Evolutionary conservation across 2,888 invertebrate species (phyloP).

Genomic region (Aproaerema taeniolella): DNA sequence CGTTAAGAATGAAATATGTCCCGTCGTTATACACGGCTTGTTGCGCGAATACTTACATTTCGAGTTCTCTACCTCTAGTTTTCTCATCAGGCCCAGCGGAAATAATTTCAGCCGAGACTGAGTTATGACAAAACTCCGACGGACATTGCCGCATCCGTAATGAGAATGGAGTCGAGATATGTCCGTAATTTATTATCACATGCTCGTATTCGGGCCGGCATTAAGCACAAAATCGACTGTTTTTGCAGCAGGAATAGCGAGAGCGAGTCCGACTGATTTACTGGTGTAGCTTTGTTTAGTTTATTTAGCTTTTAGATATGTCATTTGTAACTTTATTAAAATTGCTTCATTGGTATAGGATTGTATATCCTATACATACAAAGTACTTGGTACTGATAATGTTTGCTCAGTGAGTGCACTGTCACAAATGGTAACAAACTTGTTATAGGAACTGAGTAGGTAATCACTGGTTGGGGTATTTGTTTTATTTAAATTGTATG

Average conservation of each 20-base stretch:
- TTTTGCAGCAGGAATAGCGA: conserved; percentile 38
- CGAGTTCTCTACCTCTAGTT: conserved; percentile 72
- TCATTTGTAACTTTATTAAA: no score
- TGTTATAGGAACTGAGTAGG: no score
- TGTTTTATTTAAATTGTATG: no score
- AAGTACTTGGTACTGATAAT: no score
- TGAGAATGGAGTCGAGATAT: conserved; percentile 74
- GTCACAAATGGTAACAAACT: no score
- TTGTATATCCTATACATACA: no score
- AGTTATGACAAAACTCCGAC: conserved; percentile 76
- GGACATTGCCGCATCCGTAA: conserved; percentile 76
- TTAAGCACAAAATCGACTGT: conserved; percentile 43
- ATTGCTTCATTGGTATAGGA: no score
- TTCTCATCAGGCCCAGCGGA: conserved; percentile 75
- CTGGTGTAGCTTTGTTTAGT: no score
- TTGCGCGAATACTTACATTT: conserved; percentile 73
- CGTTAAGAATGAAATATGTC: conserved; percentile 76
- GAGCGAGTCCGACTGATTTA: conserved; percentile 22
- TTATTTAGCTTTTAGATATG: neutral
- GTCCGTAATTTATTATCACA: conserved; percentile 69
- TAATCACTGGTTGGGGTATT: no score
- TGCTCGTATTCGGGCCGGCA: conserved; percentile 44
- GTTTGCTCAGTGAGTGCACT: no score
- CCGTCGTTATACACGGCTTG: conserved; percentile 73
- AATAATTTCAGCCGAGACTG: conserved; percentile 76